A percentile compares a stretch with the other conserved stretches of the same genome.
Evolutionary conservation across 2,797 vertebrate species (phyloP).

Genomic region (Podargus strigoides): DNA sequence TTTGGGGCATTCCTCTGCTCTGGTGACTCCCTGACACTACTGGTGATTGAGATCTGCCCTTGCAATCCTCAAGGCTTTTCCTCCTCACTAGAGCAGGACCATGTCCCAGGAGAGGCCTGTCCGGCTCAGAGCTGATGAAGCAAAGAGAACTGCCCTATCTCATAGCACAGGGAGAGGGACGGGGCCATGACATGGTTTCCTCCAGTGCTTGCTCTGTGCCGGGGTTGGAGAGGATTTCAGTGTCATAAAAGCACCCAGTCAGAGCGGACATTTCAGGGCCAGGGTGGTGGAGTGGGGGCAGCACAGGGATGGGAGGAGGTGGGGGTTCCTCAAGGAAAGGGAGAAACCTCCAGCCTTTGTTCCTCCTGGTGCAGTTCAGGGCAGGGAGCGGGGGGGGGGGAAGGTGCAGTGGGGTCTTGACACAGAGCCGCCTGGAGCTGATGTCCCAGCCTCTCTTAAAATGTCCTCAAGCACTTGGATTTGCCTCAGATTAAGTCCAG

Average conservation of each 20-base stretch:
- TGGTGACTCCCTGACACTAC: background rate
- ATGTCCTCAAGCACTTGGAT: slow-evolving; percentile 30
- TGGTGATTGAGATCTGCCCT: fast-evolving
- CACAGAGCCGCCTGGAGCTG: slow-evolving; percentile 23
- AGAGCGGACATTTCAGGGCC: background rate
- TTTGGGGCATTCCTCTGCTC: background rate
- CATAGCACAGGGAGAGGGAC: background rate
- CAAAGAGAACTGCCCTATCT: background rate
- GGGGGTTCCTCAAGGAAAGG: background rate
- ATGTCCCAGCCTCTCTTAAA: slow-evolving; percentile 1
- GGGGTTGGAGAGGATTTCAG: background rate
- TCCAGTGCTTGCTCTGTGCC: background rate
- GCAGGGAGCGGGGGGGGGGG: background rate
- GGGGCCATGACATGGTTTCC: fast-evolving
- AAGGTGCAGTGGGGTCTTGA: slow-evolving; percentile 22
- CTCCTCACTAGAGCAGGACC: background rate
- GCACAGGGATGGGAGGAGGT: background rate
- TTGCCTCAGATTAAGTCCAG: slow-evolving; percentile 46
- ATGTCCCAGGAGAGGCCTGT: background rate
- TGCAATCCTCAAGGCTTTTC: background rate
- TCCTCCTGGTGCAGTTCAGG: background rate
- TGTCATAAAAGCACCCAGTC: background rate
- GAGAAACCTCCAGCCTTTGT: background rate
- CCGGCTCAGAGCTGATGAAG: background rate
- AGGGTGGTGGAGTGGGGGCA: background rate